phyloP scores from a whole-genome alignment of 2,888 invertebrate species.

The Polyommatus icarus region DNA sequence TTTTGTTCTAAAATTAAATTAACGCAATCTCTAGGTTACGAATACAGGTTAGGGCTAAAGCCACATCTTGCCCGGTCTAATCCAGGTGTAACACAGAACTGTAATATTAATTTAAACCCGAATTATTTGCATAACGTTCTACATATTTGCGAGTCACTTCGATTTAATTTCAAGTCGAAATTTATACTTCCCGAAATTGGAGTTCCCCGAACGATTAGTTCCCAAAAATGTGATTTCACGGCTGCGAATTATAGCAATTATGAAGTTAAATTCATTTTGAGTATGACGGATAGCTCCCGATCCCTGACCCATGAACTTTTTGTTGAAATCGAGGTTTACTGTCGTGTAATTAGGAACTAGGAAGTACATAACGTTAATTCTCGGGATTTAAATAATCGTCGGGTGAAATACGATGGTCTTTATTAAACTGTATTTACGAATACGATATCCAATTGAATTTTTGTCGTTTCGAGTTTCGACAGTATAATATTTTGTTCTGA shows the following conservation, averaged over 20 bases:
- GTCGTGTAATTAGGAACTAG: background rate
- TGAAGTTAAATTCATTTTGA: constrained; percentile 9
- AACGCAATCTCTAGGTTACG: too few relatives aligned
- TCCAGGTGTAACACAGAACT: background rate
- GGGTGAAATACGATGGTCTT: background rate
- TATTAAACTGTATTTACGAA: too few relatives aligned
- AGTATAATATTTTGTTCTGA: too few relatives aligned
- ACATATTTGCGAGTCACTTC: background rate
- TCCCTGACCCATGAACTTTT: background rate
- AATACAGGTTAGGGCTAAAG: too few relatives aligned
- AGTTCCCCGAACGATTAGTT: background rate
- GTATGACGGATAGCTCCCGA: background rate
- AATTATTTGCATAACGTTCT: background rate
- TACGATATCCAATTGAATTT: background rate
- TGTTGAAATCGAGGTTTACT: background rate
- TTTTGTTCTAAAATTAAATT: too few relatives aligned
- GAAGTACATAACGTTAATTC: background rate
- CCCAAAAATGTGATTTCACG: constrained; percentile 12
- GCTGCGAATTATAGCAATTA: constrained; percentile 6
- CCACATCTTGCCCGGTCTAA: background rate
- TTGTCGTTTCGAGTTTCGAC: too few relatives aligned
- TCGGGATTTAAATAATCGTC: background rate
- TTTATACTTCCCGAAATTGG: constrained; percentile 3
- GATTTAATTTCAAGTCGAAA: background rate
- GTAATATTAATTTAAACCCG: background rate